phyloP scores from a whole-genome alignment of 1,140 invertebrate species.

The Cydia fagiglandana region DNA sequence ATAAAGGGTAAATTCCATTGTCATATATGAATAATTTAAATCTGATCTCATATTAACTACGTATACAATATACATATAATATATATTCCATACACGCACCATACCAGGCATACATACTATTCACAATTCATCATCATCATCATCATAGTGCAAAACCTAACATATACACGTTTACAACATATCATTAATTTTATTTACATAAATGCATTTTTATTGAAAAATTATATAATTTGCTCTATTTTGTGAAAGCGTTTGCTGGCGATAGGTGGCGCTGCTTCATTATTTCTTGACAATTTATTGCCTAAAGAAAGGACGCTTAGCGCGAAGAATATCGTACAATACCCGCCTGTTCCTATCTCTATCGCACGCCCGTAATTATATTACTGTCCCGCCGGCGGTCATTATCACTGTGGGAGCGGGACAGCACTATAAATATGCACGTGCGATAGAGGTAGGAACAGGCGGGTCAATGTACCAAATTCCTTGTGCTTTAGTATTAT shows the following conservation, averaged over 20 bases:
- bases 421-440: too few relatives aligned
- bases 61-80: background rate
- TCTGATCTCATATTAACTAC: background rate
- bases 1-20: background rate
- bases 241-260: background rate
- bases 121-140: background rate
- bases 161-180: background rate
- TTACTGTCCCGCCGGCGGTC: too few relatives aligned
- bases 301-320: too few relatives aligned
- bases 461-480: too few relatives aligned
- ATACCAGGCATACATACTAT: slow-evolving; percentile 4
- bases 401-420: too few relatives aligned
- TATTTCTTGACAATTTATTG: too few relatives aligned
- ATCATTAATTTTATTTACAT: background rate
- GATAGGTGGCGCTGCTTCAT: background rate
- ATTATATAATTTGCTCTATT: slow-evolving; percentile 11
- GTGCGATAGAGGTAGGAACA: too few relatives aligned
- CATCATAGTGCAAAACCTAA: background rate
- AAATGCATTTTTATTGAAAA: slow-evolving; percentile 12
- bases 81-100: background rate
- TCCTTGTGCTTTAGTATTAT: too few relatives aligned
- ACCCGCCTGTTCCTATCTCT: too few relatives aligned
- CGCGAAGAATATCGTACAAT: too few relatives aligned
- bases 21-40: background rate
- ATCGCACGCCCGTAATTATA: too few relatives aligned